Percentiles rank a stretch among this genome's conserved stretches.
Conservation (phyloP, 1,140 invertebrate species). For the Leptopilina boulardi region DNA sequence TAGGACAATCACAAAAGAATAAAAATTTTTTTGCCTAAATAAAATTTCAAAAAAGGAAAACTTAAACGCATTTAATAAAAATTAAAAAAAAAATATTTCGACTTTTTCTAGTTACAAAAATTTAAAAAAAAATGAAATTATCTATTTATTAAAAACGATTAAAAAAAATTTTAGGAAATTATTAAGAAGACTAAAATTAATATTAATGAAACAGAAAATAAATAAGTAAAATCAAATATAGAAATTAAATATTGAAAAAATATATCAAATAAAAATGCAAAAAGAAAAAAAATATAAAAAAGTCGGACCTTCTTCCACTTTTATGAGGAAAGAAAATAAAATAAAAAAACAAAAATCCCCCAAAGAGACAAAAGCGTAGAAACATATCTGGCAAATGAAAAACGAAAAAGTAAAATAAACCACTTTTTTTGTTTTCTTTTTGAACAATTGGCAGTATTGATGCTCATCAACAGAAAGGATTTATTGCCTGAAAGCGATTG, state of each 20-base stretch:
- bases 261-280: too few relatives aligned
- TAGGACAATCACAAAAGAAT: constrained; percentile 45
- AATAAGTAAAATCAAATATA: too few relatives aligned
- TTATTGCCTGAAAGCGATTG: constrained; percentile 50
- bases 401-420: background rate
- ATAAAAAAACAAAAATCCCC: constrained; percentile 17
- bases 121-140: too few relatives aligned
- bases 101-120: too few relatives aligned
- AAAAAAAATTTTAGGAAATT: too few relatives aligned
- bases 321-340: constrained; percentile 33
- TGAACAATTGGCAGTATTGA: constrained; percentile 39
- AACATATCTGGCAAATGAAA: constrained; percentile 39
- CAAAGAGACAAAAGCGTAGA: constrained; percentile 18
- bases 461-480: background rate
- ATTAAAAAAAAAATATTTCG: too few relatives aligned
- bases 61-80: constrained; percentile 36
- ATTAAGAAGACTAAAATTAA: too few relatives aligned
- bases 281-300: constrained; percentile 6
- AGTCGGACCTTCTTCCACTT: background rate
- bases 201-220: too few relatives aligned
- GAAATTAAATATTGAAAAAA: too few relatives aligned
- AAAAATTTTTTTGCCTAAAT: constrained; percentile 35
- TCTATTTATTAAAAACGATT: too few relatives aligned
- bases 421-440: constrained; percentile 27
- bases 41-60: too few relatives aligned